Evolutionary conservation across 2,113 vertebrate species (phyloP).

Genomic region (Glaucomys volans): DNA sequence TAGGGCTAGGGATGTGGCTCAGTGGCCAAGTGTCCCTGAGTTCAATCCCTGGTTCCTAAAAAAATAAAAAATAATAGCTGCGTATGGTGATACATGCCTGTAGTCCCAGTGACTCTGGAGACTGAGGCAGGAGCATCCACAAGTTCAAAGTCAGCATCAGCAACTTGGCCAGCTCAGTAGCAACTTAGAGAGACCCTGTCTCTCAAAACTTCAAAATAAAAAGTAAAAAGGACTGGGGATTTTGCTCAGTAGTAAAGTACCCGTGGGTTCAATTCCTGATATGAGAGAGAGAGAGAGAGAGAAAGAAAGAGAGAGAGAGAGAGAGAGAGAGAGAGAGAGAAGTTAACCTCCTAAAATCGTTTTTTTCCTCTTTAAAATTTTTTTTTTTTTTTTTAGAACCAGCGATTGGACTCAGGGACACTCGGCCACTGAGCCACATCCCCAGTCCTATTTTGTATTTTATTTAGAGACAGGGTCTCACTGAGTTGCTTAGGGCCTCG

Average conservation of each 20-base stretch:
- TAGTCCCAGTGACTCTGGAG: background rate
- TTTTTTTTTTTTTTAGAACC: no score
- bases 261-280: background rate
- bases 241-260: background rate
- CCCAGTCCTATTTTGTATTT: no score
- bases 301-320: background rate
- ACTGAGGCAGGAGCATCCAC: background rate
- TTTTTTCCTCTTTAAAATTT: no score
- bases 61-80: background rate
- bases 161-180: background rate
- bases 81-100: background rate
- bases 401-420: no score
- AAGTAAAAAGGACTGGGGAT: background rate
- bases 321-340: no score
- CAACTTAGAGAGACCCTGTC: background rate
- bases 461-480: no score
- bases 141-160: background rate
- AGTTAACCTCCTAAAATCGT: background rate
- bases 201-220: background rate
- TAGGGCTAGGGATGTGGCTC: background rate
- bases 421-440: no score
- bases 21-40: background rate
- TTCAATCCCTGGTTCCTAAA: background rate
- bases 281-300: no score
- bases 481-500: no score